These are phyloP conservation scores for Celastrina argiolus DNA, from an alignment of 2,888 invertebrate species.

Conservation along the genomic window DNA sequence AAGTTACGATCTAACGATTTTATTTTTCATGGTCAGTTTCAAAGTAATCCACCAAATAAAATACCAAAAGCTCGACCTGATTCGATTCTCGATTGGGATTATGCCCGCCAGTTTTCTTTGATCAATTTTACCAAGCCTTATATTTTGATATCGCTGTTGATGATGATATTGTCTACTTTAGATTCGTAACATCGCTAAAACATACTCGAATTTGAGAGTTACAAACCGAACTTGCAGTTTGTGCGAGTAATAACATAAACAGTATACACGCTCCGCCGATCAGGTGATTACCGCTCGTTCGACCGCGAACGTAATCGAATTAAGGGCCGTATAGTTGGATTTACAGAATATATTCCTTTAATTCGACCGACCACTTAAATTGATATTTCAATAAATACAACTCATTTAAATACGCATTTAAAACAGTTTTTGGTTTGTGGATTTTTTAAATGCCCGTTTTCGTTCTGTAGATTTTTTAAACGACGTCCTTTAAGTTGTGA, in stretches of 20 bases:
- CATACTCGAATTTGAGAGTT: not conserved
- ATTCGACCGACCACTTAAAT: constrained; percentile 2
- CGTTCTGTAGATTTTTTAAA: too few species aligned
- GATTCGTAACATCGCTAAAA: not conserved
- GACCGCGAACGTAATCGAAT: constrained; percentile 33
- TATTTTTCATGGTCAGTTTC: too few species aligned
- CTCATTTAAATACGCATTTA: not conserved
- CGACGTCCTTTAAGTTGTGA: too few species aligned
- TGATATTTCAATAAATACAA: constrained; percentile 1
- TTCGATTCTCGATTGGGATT: too few species aligned
- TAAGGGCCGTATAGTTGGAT: constrained; percentile 30
- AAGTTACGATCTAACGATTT: too few species aligned
- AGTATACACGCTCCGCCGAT: constrained; percentile 28
- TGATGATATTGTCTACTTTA: too few species aligned
- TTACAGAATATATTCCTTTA: constrained; percentile 23
- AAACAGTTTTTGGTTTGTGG: not conserved
- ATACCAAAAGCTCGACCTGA: too few species aligned
- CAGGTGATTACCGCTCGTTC: constrained; percentile 32
- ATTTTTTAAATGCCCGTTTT: not conserved
- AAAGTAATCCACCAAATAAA: too few species aligned
- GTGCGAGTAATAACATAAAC: constrained; percentile 32
- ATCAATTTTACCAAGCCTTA: too few species aligned
- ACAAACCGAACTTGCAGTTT: constrained; percentile 24
- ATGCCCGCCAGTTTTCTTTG: too few species aligned
- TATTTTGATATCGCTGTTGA: too few species aligned